Base-by-base conservation (phyloP, 2,113 vertebrate genomes). In the Melanostigma gelatinosum region DNA sequence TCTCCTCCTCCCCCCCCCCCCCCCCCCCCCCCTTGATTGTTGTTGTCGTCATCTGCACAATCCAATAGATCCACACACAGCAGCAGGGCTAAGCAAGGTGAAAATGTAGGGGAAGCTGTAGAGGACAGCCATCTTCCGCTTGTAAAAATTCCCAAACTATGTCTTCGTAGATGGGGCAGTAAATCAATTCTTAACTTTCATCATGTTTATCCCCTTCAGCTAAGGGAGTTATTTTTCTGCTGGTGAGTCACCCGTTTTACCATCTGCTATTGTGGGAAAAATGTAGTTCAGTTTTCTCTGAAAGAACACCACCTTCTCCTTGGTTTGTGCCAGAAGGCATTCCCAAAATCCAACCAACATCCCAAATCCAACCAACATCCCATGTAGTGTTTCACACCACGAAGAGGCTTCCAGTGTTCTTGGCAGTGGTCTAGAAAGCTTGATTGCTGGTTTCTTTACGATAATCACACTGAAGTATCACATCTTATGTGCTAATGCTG, bases 11-110 rank as follows among this genome's bases (percentile, higher is more conserved):
- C 75, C 66, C 42, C 15, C 13, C 27, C 3, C 24, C 24, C 27
- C 27, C 75, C 66, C 42, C 15, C 13, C 27, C 3, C 24, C 24
- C 27, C 3, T 9, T 46, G 70, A 80, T 74, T 78, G 66, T 74
- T 78, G 66, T 44, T 72, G 44, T 76, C 79, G 52, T 70, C 66
- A 78, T 69, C 73, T 73, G 80, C 44, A 77, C 50, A 55, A 81
- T 85, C 62, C 74, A 80, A 84, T 91, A 91, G 90, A 92, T 92
- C 38, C 85, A 91, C 90, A 90, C 86, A 88, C 20, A 68, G 76
- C 89, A 88, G 88, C 69, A 44, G 65, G 74, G 67, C 40, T 10
- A 29, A 75, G 74, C 52, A 66, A 58, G 64, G 52, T 15, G 12
- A 40, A 61, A 20, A 24, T 46, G 7, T 9, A 40, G 4, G 1